Percentiles rank a stretch among this genome's conserved stretches.
These are phyloP conservation scores for Drosophila seguyi DNA, from an alignment of 1,140 invertebrate genomes.

Conservation along the genomic window DNA sequence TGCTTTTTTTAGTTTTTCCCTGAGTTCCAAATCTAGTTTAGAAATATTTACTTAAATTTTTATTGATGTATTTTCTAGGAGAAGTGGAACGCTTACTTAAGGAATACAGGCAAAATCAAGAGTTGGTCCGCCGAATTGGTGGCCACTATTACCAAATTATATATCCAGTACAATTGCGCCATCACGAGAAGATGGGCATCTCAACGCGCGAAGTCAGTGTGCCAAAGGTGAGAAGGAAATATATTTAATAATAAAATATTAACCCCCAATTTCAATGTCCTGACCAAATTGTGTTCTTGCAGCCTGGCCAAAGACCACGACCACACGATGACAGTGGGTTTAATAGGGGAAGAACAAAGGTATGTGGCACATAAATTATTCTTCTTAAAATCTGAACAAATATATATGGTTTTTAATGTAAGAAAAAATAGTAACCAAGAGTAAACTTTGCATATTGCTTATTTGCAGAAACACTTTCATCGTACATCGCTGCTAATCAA, in stretches of 20 bases:
- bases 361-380: slow-evolving; percentile 15
- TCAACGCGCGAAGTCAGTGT: slow-evolving; percentile 94
- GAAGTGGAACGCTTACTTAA: slow-evolving; percentile 95
- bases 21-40: neutral
- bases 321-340: slow-evolving; percentile 82
- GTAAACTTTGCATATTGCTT: slow-evolving; percentile 10
- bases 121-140: slow-evolving; percentile 95
- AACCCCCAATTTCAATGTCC: neutral
- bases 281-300: slow-evolving; percentile 24
- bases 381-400: neutral
- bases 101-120: slow-evolving; percentile 95
- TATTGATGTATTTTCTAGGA: slow-evolving; percentile 87
- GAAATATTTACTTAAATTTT: slow-evolving; percentile 1
- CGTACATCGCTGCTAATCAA: slow-evolving; percentile 97
- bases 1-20: neutral
- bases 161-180: slow-evolving; percentile 96
- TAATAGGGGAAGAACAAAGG: slow-evolving; percentile 82
- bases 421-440: neutral
- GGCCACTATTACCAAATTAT: slow-evolving; percentile 97
- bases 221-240: slow-evolving; percentile 88
- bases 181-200: slow-evolving; percentile 98
- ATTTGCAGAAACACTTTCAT: slow-evolving; percentile 96
- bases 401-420: neutral
- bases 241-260: neutral
- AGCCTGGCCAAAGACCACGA: slow-evolving; percentile 81